Evolutionary conservation across 1,140 invertebrate species (phyloP).

Genomic region (Lordiphosa mommai): DNA sequence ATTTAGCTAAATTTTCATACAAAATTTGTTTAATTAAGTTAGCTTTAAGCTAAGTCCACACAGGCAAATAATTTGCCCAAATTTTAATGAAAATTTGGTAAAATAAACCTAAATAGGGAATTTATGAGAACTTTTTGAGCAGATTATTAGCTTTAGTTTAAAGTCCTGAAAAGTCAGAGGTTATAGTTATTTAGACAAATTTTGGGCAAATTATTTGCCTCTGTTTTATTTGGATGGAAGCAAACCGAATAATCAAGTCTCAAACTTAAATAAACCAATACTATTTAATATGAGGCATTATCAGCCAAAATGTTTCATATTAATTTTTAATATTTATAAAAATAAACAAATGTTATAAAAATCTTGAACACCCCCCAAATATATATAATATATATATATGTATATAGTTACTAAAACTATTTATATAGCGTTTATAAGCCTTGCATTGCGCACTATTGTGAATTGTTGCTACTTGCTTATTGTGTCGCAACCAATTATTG

Average conservation of each 20-base stretch:
- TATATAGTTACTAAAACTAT: constrained; percentile 20
- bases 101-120: no score
- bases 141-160: no score
- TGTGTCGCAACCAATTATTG: constrained; percentile 13
- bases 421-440: background rate
- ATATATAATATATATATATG: background rate
- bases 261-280: background rate
- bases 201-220: no score
- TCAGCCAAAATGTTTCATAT: constrained; percentile 25
- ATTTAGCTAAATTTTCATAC: no score
- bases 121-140: no score
- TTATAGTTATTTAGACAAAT: no score
- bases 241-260: background rate
- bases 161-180: no score
- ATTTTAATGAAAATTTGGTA: no score
- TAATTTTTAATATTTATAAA: background rate
- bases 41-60: no score
- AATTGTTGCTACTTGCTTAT: constrained; percentile 9
- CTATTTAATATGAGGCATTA: constrained; percentile 12
- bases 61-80: no score
- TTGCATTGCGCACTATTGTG: constrained; percentile 6
- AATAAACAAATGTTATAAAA: constrained; percentile 1
- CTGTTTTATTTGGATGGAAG: no score
- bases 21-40: no score
- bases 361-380: constrained; percentile 11